These are phyloP conservation scores for Spilosoma lubricipeda DNA, from an alignment of 2,888 invertebrate species.

Conservation along the genomic window DNA sequence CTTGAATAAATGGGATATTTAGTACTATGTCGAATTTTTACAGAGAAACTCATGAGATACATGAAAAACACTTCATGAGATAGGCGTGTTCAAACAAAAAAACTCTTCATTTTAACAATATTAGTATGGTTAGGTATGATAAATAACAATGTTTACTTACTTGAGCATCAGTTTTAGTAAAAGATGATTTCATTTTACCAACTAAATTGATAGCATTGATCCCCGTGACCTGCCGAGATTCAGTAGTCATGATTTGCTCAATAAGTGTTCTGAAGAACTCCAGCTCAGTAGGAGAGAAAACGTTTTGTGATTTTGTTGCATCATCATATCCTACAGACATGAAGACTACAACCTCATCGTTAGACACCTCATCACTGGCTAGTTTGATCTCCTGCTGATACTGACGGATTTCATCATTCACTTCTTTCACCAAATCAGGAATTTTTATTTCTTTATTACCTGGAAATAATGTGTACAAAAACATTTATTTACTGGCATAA, in stretches of 20 bases:
- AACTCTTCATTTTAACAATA: no score
- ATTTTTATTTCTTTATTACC: conserved; percentile 56
- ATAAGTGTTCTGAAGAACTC: conserved; percentile 76
- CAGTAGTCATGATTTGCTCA: conserved; percentile 76
- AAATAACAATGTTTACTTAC: conserved; percentile 55
- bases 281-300: conserved; percentile 72
- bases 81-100: no score
- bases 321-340: conserved; percentile 74
- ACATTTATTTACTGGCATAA: no score
- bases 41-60: no score
- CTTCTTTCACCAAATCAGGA: conserved; percentile 65
- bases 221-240: conserved; percentile 72
- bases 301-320: conserved; percentile 74
- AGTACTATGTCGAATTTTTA: no score
- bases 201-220: conserved; percentile 76
- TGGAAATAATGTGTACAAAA: conserved; percentile 27
- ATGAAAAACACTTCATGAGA: no score
- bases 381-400: conserved; percentile 75
- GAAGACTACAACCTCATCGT: conserved; percentile 74
- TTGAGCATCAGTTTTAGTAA: conserved; percentile 76
- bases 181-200: conserved; percentile 68
- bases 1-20: no score
- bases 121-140: neutral
- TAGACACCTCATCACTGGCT: conserved; percentile 70
- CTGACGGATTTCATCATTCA: conserved; percentile 72